Conservation (phyloP, 2,113 vertebrate species). For the Rana temporaria region DNA sequence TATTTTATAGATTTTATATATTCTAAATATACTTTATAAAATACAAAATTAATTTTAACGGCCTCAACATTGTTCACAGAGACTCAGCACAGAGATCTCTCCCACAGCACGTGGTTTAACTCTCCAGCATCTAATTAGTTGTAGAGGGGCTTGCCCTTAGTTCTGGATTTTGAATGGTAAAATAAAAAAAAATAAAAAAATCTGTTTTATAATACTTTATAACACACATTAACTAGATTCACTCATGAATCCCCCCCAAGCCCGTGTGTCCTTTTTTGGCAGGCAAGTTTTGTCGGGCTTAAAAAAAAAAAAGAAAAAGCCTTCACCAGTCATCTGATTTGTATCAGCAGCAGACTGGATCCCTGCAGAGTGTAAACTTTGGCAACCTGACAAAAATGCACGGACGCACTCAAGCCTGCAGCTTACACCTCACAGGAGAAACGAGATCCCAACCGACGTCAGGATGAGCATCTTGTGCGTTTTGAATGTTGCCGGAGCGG, state of each 20-base stretch:
- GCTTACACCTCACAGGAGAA: constrained; percentile 53
- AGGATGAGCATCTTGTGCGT: constrained; percentile 46
- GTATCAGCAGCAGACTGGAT: constrained; percentile 58
- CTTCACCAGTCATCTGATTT: constrained; percentile 63
- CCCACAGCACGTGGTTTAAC: no score
- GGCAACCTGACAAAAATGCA: constrained; percentile 57
- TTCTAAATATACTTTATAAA: no score
- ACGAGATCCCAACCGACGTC: constrained; percentile 54
- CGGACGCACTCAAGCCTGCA: constrained; percentile 46
- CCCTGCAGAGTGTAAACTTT: constrained; percentile 31
- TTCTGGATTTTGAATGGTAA: no score
- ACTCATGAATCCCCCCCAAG: neutral
- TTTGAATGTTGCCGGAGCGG: constrained; percentile 51
- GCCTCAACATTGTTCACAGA: no score
- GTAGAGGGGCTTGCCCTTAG: no score
- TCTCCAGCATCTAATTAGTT: no score
- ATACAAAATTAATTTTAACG: no score
- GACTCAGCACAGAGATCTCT: no score
- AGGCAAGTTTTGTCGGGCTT: neutral
- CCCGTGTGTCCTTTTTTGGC: neutral
- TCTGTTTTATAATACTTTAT: neutral
- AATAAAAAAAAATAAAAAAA: neutral
- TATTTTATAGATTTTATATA: no score
- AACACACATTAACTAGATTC: neutral
- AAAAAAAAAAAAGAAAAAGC: constrained; percentile 3